A percentile compares a stretch with the other conserved stretches of the same genome.
Evolutionary conservation across 2,888 invertebrate species (phyloP).

Genomic region (Tetragnatha montana): DNA sequence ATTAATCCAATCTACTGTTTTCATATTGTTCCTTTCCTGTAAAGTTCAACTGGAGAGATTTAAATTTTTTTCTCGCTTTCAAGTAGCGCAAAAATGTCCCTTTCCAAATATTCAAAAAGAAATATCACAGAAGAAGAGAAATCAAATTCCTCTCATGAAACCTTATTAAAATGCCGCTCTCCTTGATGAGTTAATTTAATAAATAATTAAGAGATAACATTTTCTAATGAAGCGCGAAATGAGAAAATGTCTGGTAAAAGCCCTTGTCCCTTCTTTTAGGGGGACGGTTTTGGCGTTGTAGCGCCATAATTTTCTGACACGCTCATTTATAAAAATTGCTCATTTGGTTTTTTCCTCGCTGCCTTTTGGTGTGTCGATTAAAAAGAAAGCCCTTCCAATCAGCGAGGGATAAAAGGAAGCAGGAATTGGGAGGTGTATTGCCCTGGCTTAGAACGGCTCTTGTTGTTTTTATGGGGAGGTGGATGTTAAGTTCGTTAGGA

Average conservation of each 20-base stretch:
- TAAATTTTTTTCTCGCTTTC: no score
- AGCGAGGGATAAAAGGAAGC: background rate
- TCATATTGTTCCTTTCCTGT: no score
- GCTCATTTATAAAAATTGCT: slow-evolving; percentile 22
- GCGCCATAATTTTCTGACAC: background rate
- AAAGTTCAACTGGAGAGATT: no score
- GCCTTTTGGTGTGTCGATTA: slow-evolving; percentile 4
- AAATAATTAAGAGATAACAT: slow-evolving; percentile 39
- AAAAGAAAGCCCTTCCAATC: background rate
- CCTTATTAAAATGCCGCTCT: slow-evolving; percentile 17
- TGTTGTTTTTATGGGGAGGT: background rate
- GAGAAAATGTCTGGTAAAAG: slow-evolving; percentile 15
- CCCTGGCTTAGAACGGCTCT: background rate
- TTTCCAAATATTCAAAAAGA: no score
- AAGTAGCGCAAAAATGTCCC: no score
- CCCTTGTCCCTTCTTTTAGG: background rate
- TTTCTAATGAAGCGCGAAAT: slow-evolving; percentile 40
- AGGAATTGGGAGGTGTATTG: background rate
- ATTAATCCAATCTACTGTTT: no score
- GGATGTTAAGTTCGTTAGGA: background rate
- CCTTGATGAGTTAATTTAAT: slow-evolving; percentile 33
- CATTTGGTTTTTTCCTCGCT: background rate
- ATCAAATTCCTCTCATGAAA: background rate
- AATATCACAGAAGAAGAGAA: no score
- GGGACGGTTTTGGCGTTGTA: background rate